Base-by-base conservation (phyloP, 2,888 invertebrate species). In the Drosophila monieri region DNA sequence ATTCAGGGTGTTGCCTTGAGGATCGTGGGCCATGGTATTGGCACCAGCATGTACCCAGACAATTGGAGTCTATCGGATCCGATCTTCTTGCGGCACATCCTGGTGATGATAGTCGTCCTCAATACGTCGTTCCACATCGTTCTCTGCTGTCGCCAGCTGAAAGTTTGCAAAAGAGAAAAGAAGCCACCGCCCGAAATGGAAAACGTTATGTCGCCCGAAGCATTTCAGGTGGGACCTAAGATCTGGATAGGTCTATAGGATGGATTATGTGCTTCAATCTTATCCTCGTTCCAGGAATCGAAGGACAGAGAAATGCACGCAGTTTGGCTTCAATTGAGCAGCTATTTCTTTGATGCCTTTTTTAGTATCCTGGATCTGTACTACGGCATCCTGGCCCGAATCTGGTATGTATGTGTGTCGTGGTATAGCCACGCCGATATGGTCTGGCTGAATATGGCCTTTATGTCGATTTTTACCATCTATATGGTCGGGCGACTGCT, bases 361-460 rank as follows among this genome's bases (percentile, higher is more conserved):
- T 73, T 78, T 2, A 74, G 84, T 32, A 76, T 74, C 10, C 9
- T 74, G 0, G 84, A 84, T 14, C 23, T 84, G 0, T 74, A 74
- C 9, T 44, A 64, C 1, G 44, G 67, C 5, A 35, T 70, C 1
- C 69, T 80, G 48, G 43, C 70, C 0, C 1, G 3, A 0, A 5
- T 84, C 0, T 84, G 84, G 84, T 21, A 32, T 5, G 0, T 53
- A 1, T 39, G 76, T 3, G 66, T 77, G 21, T 0, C 0, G 0
- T 44, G 10, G 27, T 84, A 88, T 15, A 18, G 48, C 12, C 60
- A 68, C 3, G 55, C 72, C 0, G 65, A 71, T 6, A 3, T 55
- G 1, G 55, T 46, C 1, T 84, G 88, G 88, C 71, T 73, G 8
- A 86, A 76, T 43, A 60, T 84, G 2, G 71, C 61, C 1, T 84